Evolutionary conservation across 2,113 vertebrate species (phyloP).

Genomic region (Oxyura jamaicensis): DNA sequence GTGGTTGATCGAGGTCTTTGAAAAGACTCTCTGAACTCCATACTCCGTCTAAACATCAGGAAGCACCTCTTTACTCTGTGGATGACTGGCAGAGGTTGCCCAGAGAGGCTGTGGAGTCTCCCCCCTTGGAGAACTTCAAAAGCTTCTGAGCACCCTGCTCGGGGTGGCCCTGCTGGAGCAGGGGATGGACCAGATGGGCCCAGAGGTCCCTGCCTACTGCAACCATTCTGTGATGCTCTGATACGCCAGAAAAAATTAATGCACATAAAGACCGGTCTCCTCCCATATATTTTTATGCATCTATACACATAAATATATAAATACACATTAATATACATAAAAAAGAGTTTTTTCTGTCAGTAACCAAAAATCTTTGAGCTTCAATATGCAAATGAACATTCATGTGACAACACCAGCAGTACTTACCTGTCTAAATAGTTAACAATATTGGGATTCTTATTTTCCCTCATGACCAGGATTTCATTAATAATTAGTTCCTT

Average conservation of each 20-base stretch:
- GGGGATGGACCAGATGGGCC: not conserved
- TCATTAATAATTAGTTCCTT: constrained; percentile 99
- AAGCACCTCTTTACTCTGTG: not conserved
- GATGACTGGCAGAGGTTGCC: not conserved
- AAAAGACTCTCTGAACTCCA: not conserved
- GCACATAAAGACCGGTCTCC: not conserved
- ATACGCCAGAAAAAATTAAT: not conserved
- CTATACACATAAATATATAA: too few species aligned
- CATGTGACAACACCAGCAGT: accelerated
- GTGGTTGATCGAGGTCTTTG: not conserved
- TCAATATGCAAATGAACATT: not conserved
- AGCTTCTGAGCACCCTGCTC: not conserved
- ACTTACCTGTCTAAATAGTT: constrained; percentile 98
- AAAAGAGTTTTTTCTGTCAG: not conserved
- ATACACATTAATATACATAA: not conserved
- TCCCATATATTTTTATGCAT: not conserved
- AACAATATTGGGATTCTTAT: constrained; percentile 99
- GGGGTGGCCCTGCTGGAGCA: not conserved
- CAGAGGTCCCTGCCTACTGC: not conserved
- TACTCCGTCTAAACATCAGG: not conserved
- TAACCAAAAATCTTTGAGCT: not conserved
- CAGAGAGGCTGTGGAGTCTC: not conserved
- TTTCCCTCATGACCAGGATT: constrained; percentile 99
- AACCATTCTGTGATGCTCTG: not conserved
- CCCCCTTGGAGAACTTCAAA: not conserved